These are phyloP conservation scores for Falcaria lacertinaria DNA, from an alignment of 2,888 invertebrate species.

Conservation along the genomic window DNA sequence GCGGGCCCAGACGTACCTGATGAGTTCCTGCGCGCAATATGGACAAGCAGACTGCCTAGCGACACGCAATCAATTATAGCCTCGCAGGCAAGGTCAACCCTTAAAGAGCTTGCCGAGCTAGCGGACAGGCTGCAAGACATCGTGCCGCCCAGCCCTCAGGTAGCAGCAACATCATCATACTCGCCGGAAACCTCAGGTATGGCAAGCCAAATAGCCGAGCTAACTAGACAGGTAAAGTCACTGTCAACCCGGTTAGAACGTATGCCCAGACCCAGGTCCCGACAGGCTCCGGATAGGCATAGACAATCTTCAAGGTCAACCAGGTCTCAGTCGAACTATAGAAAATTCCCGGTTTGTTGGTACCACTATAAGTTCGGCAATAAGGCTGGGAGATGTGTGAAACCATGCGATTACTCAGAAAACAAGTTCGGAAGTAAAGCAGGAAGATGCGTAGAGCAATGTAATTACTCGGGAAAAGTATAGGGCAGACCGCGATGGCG, in stretches of 20 bases:
- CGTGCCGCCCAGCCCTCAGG: not conserved
- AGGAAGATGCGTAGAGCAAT: too few species aligned
- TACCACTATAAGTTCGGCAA: not conserved
- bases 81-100: not conserved
- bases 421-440: too few species aligned
- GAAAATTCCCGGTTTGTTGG: not conserved
- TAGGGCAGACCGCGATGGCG: slow-evolving; percentile 9
- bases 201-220: not conserved
- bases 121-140: not conserved
- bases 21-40: slow-evolving; percentile 13
- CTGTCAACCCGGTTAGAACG: not conserved
- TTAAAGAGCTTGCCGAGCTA: not conserved
- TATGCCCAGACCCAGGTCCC: not conserved
- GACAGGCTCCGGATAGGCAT: not conserved
- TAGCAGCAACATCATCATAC: not conserved
- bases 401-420: not conserved
- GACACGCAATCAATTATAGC: not conserved
- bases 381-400: not conserved
- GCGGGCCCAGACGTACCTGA: slow-evolving; percentile 13
- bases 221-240: not conserved
- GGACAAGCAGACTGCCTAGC: not conserved
- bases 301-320: not conserved
- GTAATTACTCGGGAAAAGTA: too few species aligned
- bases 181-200: not conserved
- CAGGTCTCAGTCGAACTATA: not conserved